Evolutionary conservation across 2,113 vertebrate genomes (phyloP), one percentile per base, ranked within the genome.

Genomic region (Cephalopholis sonnerati): DNA sequence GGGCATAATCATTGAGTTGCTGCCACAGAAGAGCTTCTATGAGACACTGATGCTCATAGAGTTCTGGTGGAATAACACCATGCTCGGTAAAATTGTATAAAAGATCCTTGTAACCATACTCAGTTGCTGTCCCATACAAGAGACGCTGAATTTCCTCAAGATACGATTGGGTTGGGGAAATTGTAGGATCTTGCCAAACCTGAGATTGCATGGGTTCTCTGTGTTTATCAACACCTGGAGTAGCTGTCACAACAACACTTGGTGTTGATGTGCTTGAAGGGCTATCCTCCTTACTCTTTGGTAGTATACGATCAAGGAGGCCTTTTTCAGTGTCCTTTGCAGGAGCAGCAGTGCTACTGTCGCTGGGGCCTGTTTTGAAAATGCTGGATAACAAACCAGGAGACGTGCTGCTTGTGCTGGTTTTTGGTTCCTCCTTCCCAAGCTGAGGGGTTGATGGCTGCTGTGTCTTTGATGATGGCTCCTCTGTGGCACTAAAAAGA

Each of bases 361-460:
- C 96, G 92, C 24, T 91, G 1, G 92, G 82, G 53, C 87, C 82
- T 51, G 95, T 91, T 87, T 94, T 96, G 78, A 97, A 95, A 85
- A 97, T 94, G 32, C 94, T 94, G 62, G 97, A 97, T 81, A 97
- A 83, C 50, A 97, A 91, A 66, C 94, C 91, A 79, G 94, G 25
- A 39, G 92, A 84, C 58, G 54, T 79, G 76, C 22, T 91, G 61
- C 50, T 86, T 68, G 64, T 53, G 50, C 36, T 89, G 24, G 51
- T 79, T 77, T 94, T 96, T 41, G 93, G 85, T 57, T 85, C 80
- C 29, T 86, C 88, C 8, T 86, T 91, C 9, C 18, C 84, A 0
- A 70, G 89, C 85, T 91, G 92, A 64, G 76, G 51, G 27, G 24
- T n/a, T 76, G 83, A 74, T 76, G 85, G 44, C 12, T 83, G 79